Percentiles rank a stretch among this genome's conserved stretches.
Conservation (phyloP, 2,888 invertebrate genomes). For the Mechanitis messenoides region DNA sequence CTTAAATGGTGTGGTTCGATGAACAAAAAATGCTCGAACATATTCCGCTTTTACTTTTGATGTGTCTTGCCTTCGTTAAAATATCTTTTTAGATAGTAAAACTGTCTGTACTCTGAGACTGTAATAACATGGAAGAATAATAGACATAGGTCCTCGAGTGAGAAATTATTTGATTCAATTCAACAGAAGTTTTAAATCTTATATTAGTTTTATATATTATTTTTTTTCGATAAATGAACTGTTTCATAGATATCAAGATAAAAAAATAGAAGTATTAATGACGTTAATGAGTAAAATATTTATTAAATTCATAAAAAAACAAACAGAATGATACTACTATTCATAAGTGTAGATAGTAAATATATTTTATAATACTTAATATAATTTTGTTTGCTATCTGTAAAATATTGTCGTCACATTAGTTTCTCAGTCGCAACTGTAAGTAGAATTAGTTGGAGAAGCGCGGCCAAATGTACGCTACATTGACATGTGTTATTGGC, state of each 20-base stretch:
- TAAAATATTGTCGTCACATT: slow-evolving; percentile 7
- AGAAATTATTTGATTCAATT: slow-evolving; percentile 35
- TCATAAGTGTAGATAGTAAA: too few species aligned
- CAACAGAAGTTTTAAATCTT: neutral
- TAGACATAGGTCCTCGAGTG: slow-evolving; percentile 33
- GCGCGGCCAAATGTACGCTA: slow-evolving; percentile 67
- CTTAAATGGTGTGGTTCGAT: slow-evolving; percentile 71
- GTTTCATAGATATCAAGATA: too few species aligned
- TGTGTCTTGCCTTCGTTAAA: slow-evolving; percentile 69
- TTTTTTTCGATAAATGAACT: too few species aligned
- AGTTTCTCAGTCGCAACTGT: slow-evolving; percentile 15
- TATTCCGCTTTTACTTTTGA: slow-evolving; percentile 70
- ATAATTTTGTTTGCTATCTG: neutral
- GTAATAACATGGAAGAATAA: slow-evolving; percentile 56
- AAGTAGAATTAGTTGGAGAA: slow-evolving; percentile 42
- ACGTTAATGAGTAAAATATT: neutral
- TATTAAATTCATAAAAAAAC: too few species aligned
- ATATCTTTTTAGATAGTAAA: slow-evolving; percentile 69
- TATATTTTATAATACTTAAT: too few species aligned
- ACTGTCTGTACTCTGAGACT: slow-evolving; percentile 57
- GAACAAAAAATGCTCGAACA: slow-evolving; percentile 66
- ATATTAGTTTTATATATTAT: neutral
- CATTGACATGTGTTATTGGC: slow-evolving; percentile 70
- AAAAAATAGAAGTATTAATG: neutral
- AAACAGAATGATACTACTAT: too few species aligned